Evolutionary conservation across 2,113 vertebrate genomes (phyloP).

Genomic region (Picathartes gymnocephalus): DNA sequence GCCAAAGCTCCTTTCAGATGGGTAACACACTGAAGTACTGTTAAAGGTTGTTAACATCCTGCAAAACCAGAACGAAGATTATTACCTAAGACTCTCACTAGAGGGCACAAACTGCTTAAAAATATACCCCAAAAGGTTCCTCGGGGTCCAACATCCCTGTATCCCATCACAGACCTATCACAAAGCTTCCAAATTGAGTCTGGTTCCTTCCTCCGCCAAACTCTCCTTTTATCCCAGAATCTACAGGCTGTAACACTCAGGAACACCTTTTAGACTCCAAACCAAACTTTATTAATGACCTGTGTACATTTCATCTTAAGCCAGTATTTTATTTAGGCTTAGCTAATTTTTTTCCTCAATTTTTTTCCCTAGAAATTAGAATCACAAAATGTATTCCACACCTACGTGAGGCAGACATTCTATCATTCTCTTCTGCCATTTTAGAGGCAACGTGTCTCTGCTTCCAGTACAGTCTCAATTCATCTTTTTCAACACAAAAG

Average conservation of each 20-base stretch:
- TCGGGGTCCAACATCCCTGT: background rate
- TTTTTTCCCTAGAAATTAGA: background rate
- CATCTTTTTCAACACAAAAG: background rate
- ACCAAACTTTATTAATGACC: background rate
- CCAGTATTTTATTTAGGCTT: background rate
- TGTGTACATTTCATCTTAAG: background rate
- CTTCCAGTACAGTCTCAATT: background rate
- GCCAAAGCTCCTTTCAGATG: background rate
- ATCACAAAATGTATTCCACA: background rate
- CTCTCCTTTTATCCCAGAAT: background rate
- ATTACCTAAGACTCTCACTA: background rate
- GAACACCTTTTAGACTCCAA: background rate
- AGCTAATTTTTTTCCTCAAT: background rate
- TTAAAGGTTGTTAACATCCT: background rate
- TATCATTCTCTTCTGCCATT: background rate
- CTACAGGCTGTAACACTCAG: background rate
- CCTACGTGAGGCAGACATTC: background rate
- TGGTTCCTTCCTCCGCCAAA: rapidly evolving
- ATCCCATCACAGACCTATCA: rapidly evolving
- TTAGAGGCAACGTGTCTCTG: background rate
- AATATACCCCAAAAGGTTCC: background rate
- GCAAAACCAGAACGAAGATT: background rate
- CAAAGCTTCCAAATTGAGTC: background rate
- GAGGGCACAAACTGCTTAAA: background rate
- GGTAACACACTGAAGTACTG: background rate